Evolutionary conservation across 2,113 vertebrate genomes (phyloP).

Genomic region (Tiliqua scincoides): DNA sequence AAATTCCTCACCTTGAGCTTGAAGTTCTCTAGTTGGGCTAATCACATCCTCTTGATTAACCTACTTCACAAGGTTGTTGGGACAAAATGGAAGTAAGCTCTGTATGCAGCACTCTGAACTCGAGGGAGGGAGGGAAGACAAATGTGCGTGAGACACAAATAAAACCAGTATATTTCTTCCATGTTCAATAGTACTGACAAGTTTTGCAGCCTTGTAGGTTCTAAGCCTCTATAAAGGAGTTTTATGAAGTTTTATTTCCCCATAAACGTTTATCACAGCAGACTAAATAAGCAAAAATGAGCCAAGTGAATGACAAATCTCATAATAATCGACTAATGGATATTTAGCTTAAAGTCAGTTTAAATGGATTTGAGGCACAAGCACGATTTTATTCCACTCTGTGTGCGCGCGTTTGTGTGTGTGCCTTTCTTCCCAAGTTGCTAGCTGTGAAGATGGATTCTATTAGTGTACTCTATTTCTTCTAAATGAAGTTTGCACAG

Average conservation of each 20-base stretch:
- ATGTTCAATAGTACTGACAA: neutral
- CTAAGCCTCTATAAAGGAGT: neutral
- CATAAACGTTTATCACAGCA: slow-evolving; percentile 6
- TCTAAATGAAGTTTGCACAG: neutral
- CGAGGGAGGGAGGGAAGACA: neutral
- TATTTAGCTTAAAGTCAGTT: neutral
- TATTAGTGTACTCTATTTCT: neutral
- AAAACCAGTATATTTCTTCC: neutral
- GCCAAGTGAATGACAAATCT: neutral
- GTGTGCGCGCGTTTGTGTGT: neutral
- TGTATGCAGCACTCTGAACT: neutral
- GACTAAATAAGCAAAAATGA: neutral
- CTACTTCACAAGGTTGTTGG: neutral
- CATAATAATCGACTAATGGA: neutral
- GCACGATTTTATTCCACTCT: neutral
- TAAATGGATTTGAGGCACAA: neutral
- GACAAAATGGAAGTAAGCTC: neutral
- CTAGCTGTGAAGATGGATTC: neutral
- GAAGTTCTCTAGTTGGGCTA: neutral
- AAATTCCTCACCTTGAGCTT: neutral
- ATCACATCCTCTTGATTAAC: neutral
- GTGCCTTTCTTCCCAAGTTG: neutral
- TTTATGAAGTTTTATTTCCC: slow-evolving; percentile 3
- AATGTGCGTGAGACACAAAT: neutral
- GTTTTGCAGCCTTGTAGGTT: neutral